A percentile compares a stretch with the other conserved stretches of the same genome.
These are phyloP conservation scores for Cheilosia urbana DNA, from an alignment of 2,888 invertebrate species.

Conservation along the genomic window DNA sequence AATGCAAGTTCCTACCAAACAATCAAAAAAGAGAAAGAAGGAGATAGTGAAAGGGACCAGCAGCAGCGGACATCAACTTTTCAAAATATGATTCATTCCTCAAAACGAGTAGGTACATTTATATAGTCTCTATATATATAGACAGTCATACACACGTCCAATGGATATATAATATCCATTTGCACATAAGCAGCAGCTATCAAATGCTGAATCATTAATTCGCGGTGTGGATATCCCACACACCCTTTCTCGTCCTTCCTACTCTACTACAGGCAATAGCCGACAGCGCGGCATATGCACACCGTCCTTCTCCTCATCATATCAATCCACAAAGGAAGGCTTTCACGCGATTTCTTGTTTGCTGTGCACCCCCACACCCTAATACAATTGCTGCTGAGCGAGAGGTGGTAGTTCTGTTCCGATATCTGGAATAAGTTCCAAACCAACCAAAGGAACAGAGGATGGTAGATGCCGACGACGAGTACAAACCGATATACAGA, in stretches of 20 bases:
- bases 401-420: constrained; percentile 10
- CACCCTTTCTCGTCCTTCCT: constrained; percentile 71
- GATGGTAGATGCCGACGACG: constrained; percentile 36
- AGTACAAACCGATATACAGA: constrained; percentile 44
- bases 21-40: constrained; percentile 46
- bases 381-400: constrained; percentile 9
- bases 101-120: constrained; percentile 56
- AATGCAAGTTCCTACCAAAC: constrained; percentile 34
- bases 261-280: constrained; percentile 17
- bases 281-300: constrained; percentile 53
- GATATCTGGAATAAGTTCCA: constrained; percentile 23
- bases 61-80: constrained; percentile 23
- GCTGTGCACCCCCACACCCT: constrained; percentile 68
- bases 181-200: constrained; percentile 43
- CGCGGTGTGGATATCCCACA: constrained; percentile 72
- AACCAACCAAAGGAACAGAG: constrained; percentile 43
- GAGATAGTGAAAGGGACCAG: constrained; percentile 50
- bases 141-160: constrained; percentile 44
- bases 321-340: constrained; percentile 50
- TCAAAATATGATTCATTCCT: constrained; percentile 68
- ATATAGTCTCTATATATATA: background rate
- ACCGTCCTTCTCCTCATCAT: constrained; percentile 8
- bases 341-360: constrained; percentile 59
- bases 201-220: constrained; percentile 75
- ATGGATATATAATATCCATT: constrained; percentile 18